Evolutionary conservation across 2,113 vertebrate species (phyloP).

Genomic region (Narcine bancroftii): DNA sequence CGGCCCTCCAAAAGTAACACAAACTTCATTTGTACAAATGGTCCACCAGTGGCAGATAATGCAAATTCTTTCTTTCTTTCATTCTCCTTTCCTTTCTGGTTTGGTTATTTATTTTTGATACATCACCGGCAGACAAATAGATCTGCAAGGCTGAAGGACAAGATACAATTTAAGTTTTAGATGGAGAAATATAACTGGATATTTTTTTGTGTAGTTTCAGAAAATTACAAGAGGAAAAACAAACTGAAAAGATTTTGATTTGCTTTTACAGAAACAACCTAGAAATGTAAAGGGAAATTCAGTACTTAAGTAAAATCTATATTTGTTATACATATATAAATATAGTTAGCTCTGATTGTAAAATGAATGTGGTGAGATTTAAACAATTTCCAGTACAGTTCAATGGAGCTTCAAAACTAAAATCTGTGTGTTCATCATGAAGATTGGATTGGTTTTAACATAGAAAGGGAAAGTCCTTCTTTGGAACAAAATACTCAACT

Average conservation of each 20-base stretch:
- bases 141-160: background rate
- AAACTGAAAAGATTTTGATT: background rate
- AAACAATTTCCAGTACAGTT: background rate
- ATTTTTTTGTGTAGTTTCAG: background rate
- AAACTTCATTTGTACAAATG: background rate
- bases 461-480: background rate
- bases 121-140: background rate
- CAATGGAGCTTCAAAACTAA: background rate
- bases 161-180: background rate
- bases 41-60: background rate
- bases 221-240: background rate
- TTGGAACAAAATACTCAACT: background rate
- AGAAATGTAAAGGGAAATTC: background rate
- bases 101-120: background rate
- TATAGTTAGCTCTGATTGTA: background rate
- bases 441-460: background rate
- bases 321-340: too few relatives aligned
- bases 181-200: background rate
- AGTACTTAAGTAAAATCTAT: background rate
- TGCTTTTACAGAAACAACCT: background rate
- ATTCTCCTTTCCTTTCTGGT: background rate
- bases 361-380: background rate
- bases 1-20: background rate
- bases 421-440: background rate
- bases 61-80: background rate